Evolutionary conservation across 2,888 invertebrate species (phyloP).

Genomic region (Acrocera orbiculus): DNA sequence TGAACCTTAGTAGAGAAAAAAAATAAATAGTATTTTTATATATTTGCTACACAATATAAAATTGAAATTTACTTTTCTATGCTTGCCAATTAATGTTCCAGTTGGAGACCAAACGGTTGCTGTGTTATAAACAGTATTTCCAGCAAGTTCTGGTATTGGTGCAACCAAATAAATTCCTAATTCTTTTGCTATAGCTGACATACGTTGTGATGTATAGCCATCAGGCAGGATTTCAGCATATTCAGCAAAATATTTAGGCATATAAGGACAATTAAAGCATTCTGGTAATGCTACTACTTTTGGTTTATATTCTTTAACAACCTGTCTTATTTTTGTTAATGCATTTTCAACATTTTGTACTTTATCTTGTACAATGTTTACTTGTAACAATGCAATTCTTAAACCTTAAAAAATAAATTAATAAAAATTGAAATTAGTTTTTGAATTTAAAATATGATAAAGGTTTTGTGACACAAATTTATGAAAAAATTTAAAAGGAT

Average conservation of each 20-base stretch:
- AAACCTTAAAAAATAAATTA: conserved; percentile 3
- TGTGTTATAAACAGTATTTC: conserved; percentile 55
- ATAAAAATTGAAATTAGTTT: too few relatives aligned
- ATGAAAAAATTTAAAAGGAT: too few relatives aligned
- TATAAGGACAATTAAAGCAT: conserved; percentile 91
- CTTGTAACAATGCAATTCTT: conserved; percentile 59
- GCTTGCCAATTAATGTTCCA: conserved; percentile 61
- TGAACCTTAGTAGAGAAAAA: too few relatives aligned
- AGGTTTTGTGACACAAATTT: too few relatives aligned
- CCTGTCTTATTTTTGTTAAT: conserved; percentile 45
- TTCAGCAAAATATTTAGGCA: conserved; percentile 55
- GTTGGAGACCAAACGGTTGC: conserved; percentile 67
- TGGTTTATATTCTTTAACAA: conserved; percentile 39
- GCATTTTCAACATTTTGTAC: conserved; percentile 52
- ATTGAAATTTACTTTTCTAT: conserved; percentile 55
- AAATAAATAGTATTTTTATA: too few relatives aligned
- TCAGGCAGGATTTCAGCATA: conserved; percentile 71
- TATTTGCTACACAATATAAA: too few relatives aligned
- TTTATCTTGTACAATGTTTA: conserved; percentile 54
- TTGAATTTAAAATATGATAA: too few relatives aligned
- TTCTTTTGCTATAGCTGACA: conserved; percentile 59
- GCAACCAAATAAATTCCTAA: conserved; percentile 68
- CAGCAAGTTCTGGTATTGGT: conserved; percentile 65
- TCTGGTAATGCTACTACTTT: conserved; percentile 57
- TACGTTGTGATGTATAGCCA: conserved; percentile 53